These are phyloP conservation scores for Benthosema pterotum DNA, from an alignment of 2,797 vertebrate genomes.

Conservation along the genomic window DNA sequence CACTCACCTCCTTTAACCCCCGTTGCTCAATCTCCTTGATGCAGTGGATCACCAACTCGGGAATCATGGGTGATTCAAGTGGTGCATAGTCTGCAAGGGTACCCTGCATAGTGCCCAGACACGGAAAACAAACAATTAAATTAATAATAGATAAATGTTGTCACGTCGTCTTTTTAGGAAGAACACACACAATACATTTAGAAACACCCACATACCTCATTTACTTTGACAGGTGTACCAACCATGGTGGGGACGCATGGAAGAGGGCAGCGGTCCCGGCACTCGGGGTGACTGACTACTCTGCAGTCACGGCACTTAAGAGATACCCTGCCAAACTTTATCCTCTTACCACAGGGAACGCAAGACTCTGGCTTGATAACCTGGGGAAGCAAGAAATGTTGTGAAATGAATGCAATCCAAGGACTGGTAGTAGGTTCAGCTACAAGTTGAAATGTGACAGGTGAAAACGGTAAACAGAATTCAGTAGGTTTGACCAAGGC, in stretches of 20 bases:
- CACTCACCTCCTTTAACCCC: constrained; percentile 90
- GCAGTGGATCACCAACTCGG: constrained; percentile 92
- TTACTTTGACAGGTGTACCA: constrained; percentile 88
- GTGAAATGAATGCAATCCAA: too few relatives aligned
- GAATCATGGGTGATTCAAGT: constrained; percentile 91
- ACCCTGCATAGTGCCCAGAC: constrained; percentile 75
- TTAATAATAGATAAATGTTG: too few relatives aligned
- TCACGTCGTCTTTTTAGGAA: background rate
- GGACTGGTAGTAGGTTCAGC: too few relatives aligned
- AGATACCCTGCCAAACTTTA: constrained; percentile 96
- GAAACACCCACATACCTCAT: constrained; percentile 85
- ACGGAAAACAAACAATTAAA: background rate
- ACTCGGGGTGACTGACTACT: constrained; percentile 92
- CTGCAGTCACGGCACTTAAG: constrained; percentile 95
- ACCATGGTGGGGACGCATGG: constrained; percentile 90
- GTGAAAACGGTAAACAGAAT: too few relatives aligned
- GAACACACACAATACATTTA: background rate
- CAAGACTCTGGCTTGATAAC: constrained; percentile 97
- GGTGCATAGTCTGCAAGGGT: constrained; percentile 90
- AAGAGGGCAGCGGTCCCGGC: constrained; percentile 92
- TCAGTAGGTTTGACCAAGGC: too few relatives aligned
- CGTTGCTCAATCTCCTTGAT: constrained; percentile 95
- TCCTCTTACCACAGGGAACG: constrained; percentile 95
- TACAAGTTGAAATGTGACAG: too few relatives aligned
- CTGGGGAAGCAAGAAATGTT: constrained; percentile 59